These are phyloP conservation scores for Julus scanicus DNA, from an alignment of 2,888 invertebrate species.

Conservation along the genomic window DNA sequence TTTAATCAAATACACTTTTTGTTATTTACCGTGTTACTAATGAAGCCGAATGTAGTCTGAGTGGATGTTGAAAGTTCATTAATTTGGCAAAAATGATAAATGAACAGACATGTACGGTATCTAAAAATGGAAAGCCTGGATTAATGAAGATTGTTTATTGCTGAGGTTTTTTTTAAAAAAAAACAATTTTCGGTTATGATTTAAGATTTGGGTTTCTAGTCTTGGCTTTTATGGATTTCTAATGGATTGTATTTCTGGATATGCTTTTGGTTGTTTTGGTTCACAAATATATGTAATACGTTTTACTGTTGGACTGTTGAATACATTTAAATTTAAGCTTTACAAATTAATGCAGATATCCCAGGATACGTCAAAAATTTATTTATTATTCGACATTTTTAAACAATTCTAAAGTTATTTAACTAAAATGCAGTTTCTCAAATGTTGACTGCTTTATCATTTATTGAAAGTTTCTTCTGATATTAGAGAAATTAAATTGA, in stretches of 20 bases:
- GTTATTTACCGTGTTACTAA: background rate
- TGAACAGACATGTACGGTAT: background rate
- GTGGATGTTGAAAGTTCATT: background rate
- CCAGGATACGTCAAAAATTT: too few relatives aligned
- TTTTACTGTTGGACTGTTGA: too few relatives aligned
- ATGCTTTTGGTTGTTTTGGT: background rate
- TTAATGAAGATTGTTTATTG: slow-evolving; percentile 7
- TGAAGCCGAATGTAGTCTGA: background rate
- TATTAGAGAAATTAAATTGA: too few relatives aligned
- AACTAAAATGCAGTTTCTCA: too few relatives aligned
- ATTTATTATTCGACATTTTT: too few relatives aligned
- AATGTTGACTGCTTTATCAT: too few relatives aligned
- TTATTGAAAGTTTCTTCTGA: too few relatives aligned
- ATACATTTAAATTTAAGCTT: too few relatives aligned
- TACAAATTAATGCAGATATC: too few relatives aligned
- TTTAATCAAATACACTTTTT: background rate
- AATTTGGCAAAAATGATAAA: background rate
- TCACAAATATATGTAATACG: too few relatives aligned
- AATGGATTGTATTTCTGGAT: background rate
- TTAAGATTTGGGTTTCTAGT: background rate
- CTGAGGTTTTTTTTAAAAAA: background rate
- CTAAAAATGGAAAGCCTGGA: background rate
- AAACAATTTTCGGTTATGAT: background rate
- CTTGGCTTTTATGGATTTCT: background rate
- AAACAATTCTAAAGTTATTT: too few relatives aligned